Conservation (phyloP, 2,797 vertebrate genomes). For the Neoniphon sammara region DNA sequence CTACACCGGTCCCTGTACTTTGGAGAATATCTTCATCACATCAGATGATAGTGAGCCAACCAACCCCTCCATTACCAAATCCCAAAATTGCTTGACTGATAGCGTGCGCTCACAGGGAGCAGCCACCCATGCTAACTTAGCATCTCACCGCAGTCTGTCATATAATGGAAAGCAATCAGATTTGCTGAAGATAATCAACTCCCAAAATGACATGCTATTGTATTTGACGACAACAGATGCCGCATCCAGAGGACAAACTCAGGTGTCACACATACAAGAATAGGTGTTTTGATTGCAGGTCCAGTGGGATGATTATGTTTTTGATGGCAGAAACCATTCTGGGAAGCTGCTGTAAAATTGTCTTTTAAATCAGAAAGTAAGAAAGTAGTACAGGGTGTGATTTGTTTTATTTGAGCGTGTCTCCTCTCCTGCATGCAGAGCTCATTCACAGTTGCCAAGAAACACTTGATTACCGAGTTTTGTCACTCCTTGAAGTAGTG, state of each 20-base stretch:
- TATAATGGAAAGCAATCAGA: too few relatives aligned
- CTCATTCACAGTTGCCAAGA: slow-evolving; percentile 35
- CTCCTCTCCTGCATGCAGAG: slow-evolving; percentile 3
- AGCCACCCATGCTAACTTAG: background rate
- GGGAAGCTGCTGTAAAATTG: background rate
- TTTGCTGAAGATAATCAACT: background rate
- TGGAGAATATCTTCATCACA: too few relatives aligned
- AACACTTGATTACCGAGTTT: background rate
- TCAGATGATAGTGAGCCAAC: too few relatives aligned
- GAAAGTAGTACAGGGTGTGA: background rate
- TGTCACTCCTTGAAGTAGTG: too few relatives aligned
- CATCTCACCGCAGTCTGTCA: too few relatives aligned
- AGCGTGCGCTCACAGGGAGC: background rate
- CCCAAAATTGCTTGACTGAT: background rate
- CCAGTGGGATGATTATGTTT: background rate
- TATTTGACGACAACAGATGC: background rate
- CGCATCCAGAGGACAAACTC: too few relatives aligned
- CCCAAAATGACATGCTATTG: background rate
- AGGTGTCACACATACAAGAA: background rate
- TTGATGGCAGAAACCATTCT: background rate
- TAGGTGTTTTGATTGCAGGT: background rate
- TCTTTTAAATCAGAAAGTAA: background rate
- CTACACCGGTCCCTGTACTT: too few relatives aligned
- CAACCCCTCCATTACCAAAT: too few relatives aligned
- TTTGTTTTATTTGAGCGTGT: background rate